Evolutionary conservation across 2,888 invertebrate genomes (phyloP), one percentile per base, ranked within the genome.

Genomic region (Sesia apiformis): DNA sequence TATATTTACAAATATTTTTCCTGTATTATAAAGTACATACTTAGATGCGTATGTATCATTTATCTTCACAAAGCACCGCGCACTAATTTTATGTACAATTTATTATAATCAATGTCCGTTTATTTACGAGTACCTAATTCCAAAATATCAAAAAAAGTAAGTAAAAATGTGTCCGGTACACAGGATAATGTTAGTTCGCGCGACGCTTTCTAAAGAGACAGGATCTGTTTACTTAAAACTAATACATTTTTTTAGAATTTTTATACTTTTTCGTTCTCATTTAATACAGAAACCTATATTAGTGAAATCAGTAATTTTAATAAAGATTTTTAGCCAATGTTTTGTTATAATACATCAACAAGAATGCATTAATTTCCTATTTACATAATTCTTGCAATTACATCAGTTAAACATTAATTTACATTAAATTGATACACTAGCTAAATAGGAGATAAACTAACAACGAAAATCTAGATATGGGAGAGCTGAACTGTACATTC

Each of bases 1-100:
- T 76, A 74, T 87, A 87, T 87, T 83, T 87, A 87, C 87, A 86
- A 74, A 78, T 74, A 60, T 62, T 69, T 63, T 69, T 62, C 65
- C 59, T 58, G 65, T 69, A 69, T 66, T 71, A 71, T 75, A 75
- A 75, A 76, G 78, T 80, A 76, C 72, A 77, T 43, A 43, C 8
- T 46, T 46, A 65, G 76, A 76, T 76, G 81, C 80, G n/a, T 8
- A 7, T 46, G 46, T 46, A 8, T 8, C 23, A 46, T 46, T 49
- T 38, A 52, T 52, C 39, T 54, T 46, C 23, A 46, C 46, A 46
- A 46, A 8, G 46, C 46, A 23, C n/a, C 46, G 46, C 46, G 46
- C 46, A 46, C 46, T 8, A 46, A 8, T 46, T 23, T 23, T 46
- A 46, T 7, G 46, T 46, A 46, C 46, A 46, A 3, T 46, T 6